These are phyloP conservation scores for Psittacula echo DNA, from an alignment of 2,797 vertebrate genomes.

Conservation along the genomic window DNA sequence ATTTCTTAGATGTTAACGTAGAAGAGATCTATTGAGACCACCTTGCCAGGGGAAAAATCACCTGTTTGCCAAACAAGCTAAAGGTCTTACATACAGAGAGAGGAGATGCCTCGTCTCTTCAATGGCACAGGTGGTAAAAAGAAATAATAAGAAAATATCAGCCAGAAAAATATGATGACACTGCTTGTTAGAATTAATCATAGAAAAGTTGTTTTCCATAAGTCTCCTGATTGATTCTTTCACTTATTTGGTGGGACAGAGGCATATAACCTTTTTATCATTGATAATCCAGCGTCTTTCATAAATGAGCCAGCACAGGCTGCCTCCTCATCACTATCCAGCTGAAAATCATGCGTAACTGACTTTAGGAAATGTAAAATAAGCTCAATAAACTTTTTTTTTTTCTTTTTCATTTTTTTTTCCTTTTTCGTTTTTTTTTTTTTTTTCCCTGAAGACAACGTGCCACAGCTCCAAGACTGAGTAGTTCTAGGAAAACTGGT, in stretches of 20 bases:
- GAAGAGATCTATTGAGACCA: neutral
- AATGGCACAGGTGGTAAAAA: neutral
- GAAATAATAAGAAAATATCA: neutral
- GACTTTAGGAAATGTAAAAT: constrained; percentile 29
- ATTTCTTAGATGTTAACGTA: neutral
- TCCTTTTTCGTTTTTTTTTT: neutral
- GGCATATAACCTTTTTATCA: neutral
- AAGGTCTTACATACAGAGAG: neutral
- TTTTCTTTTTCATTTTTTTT: neutral
- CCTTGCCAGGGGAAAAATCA: neutral
- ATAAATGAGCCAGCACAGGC: neutral
- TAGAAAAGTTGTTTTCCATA: neutral
- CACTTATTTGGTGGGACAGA: neutral
- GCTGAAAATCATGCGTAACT: neutral
- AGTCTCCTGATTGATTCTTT: neutral
- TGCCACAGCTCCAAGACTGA: constrained; percentile 26
- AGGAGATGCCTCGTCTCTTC: neutral
- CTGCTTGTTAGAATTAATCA: neutral
- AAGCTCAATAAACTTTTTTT: neutral
- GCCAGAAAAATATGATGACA: neutral
- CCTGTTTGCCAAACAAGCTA: neutral
- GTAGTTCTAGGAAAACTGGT: constrained; percentile 7
- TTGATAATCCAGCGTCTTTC: neutral
- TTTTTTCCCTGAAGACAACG: neutral
- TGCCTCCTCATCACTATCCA: neutral